A percentile compares a stretch with the other conserved stretches of the same genome.
Conservation (phyloP, 1,140 invertebrate species). For the Drosophila chauvacae region DNA sequence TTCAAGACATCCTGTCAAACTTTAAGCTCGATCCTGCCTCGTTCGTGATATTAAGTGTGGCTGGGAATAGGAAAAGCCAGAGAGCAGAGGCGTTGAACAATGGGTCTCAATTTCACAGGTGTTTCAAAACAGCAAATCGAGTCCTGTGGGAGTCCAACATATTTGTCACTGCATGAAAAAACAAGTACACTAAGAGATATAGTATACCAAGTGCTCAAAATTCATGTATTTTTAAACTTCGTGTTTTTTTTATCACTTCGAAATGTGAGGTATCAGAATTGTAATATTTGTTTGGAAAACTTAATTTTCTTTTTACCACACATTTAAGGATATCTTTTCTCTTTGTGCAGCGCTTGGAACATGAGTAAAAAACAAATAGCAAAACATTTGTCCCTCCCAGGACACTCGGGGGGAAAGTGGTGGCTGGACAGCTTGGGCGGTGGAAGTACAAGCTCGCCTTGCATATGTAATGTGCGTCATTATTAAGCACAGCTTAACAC, state of each 20-base stretch:
- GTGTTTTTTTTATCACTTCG: too few relatives aligned
- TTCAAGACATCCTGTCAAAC: not conserved
- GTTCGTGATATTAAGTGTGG: not conserved
- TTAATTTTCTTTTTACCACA: too few relatives aligned
- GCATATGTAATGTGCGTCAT: conserved; percentile 75
- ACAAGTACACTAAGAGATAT: not conserved
- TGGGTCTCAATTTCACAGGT: conserved; percentile 49
- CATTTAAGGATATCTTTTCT: not conserved
- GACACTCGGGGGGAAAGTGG: conserved; percentile 2
- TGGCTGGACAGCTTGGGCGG: conserved; percentile 1
- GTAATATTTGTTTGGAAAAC: too few relatives aligned
- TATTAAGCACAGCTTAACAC: conserved; percentile 70
- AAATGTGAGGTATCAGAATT: too few relatives aligned
- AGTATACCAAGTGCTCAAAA: too few relatives aligned
- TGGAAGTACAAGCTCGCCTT: conserved; percentile 47
- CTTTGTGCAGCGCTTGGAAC: conserved; percentile 14
- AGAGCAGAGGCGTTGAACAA: conserved; percentile 15
- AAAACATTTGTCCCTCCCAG: conserved; percentile 54
- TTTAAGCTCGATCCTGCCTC: not conserved
- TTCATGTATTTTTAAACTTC: too few relatives aligned
- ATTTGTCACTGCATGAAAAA: conserved; percentile 40
- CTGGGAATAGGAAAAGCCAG: not conserved
- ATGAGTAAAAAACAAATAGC: conserved; percentile 61
- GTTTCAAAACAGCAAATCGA: conserved; percentile 62
- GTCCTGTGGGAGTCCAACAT: conserved; percentile 60